Evolutionary conservation across 2,888 invertebrate species (phyloP).

Genomic region (Ommatoiulus sabulosus): DNA sequence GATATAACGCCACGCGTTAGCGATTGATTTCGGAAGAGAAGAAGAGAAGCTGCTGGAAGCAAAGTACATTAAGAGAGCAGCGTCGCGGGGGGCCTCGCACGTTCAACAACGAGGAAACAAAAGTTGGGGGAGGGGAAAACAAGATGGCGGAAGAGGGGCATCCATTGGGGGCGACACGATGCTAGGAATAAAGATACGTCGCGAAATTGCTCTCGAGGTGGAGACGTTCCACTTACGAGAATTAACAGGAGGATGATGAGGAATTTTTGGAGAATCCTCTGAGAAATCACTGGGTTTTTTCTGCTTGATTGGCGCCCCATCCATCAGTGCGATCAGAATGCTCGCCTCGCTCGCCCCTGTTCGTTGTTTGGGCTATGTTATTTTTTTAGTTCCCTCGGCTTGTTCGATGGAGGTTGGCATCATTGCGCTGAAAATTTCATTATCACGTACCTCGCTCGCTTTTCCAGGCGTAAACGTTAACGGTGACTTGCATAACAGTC

Average conservation of each 20-base stretch:
- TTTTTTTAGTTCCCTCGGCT: neutral
- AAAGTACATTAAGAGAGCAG: constrained; percentile 27
- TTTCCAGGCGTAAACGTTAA: neutral
- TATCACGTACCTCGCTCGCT: neutral
- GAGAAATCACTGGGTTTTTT: constrained; percentile 23
- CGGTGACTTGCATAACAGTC: constrained; percentile 28
- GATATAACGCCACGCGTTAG: neutral
- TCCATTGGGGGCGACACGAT: neutral
- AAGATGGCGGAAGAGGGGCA: neutral
- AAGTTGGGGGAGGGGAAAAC: neutral
- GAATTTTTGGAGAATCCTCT: constrained; percentile 37
- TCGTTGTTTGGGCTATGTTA: no score
- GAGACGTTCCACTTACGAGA: neutral
- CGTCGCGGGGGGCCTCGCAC: neutral
- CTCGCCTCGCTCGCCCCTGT: no score
- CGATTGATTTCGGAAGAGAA: constrained; percentile 47
- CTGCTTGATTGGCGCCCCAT: constrained; percentile 20
- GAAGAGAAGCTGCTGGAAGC: constrained; percentile 29
- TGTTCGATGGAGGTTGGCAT: neutral
- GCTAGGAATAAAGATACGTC: neutral
- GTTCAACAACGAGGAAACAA: neutral
- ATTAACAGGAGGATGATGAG: constrained; percentile 30
- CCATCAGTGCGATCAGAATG: neutral
- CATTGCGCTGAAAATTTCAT: neutral
- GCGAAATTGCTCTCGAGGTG: neutral